Percentiles rank a stretch among this genome's conserved stretches.
These are phyloP conservation scores for Lithobates pipiens DNA, from an alignment of 2,797 vertebrate genomes.

Conservation along the genomic window DNA sequence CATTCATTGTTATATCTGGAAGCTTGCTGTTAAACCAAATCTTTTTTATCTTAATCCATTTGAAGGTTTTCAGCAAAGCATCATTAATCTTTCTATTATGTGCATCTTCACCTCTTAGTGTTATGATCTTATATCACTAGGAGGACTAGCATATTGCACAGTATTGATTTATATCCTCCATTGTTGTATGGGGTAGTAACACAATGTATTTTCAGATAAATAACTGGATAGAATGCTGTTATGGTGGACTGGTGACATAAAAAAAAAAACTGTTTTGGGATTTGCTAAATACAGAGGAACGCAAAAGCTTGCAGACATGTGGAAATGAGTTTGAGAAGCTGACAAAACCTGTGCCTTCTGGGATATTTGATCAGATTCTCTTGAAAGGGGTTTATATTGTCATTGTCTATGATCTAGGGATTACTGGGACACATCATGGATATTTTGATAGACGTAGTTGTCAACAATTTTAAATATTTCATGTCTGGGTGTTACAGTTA, in stretches of 20 bases:
- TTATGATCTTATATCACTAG: constrained; percentile 21
- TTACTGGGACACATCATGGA: constrained; percentile 67
- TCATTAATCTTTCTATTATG: constrained; percentile 53
- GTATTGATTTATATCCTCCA: constrained; percentile 37
- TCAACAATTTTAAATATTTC: constrained; percentile 67
- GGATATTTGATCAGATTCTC: constrained; percentile 64
- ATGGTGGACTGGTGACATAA: constrained; percentile 24
- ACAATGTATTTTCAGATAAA: constrained; percentile 52
- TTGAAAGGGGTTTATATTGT: constrained; percentile 65
- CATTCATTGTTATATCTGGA: background rate
- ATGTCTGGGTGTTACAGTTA: constrained; percentile 71
- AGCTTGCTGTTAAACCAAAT: constrained; percentile 25
- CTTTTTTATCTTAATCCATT: constrained; percentile 42
- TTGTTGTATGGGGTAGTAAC: constrained; percentile 54
- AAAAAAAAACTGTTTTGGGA: constrained; percentile 52
- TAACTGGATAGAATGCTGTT: constrained; percentile 17
- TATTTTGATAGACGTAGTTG: constrained; percentile 69
- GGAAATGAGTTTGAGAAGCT: constrained; percentile 58
- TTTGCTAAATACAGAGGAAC: constrained; percentile 53
- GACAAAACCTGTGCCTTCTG: constrained; percentile 63
- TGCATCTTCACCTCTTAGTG: constrained; percentile 12
- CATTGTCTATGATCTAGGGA: constrained; percentile 66
- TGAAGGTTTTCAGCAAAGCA: constrained; percentile 37
- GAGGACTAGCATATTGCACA: background rate
- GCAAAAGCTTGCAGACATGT: constrained; percentile 52